These are phyloP conservation scores for Eutolmus rufibarbis DNA, from an alignment of 2,888 invertebrate species.

Conservation along the genomic window DNA sequence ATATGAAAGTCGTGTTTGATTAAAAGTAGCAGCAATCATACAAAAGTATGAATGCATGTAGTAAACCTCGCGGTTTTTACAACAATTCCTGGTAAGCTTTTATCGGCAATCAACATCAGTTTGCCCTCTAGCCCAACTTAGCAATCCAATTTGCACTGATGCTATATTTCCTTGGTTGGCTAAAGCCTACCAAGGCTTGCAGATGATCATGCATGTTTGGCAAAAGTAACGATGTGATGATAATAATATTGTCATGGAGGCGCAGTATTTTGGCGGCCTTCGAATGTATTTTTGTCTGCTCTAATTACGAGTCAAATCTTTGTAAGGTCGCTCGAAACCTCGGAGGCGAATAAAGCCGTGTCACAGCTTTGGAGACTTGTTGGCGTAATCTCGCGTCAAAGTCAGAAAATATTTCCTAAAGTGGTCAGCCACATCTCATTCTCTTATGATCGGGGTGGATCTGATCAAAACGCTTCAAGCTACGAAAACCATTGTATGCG, in stretches of 20 bases:
- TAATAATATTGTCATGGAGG: neutral
- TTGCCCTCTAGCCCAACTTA: neutral
- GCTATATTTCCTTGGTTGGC: neutral
- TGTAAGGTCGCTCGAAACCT: neutral
- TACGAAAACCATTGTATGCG: neutral
- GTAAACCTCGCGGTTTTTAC: neutral
- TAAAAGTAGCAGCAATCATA: neutral
- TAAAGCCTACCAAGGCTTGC: neutral
- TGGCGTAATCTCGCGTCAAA: conserved; percentile 42
- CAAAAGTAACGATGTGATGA: neutral
- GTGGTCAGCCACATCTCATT: neutral
- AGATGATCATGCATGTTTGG: conserved; percentile 30
- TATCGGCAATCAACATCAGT: neutral
- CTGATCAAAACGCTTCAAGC: neutral
- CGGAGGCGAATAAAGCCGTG: conserved; percentile 20
- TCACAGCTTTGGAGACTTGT: conserved; percentile 23
- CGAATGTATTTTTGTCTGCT: neutral
- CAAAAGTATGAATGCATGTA: neutral
- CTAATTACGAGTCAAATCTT: neutral
- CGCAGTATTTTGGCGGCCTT: neutral
- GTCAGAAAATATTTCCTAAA: conserved; percentile 29
- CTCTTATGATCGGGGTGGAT: neutral
- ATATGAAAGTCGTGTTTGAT: neutral
- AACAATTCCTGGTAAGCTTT: neutral
- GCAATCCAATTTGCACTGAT: neutral